A percentile compares a stretch with the other conserved stretches of the same genome.
Conservation (phyloP, 2,797 vertebrate species). For the Gallinago solitaria region DNA sequence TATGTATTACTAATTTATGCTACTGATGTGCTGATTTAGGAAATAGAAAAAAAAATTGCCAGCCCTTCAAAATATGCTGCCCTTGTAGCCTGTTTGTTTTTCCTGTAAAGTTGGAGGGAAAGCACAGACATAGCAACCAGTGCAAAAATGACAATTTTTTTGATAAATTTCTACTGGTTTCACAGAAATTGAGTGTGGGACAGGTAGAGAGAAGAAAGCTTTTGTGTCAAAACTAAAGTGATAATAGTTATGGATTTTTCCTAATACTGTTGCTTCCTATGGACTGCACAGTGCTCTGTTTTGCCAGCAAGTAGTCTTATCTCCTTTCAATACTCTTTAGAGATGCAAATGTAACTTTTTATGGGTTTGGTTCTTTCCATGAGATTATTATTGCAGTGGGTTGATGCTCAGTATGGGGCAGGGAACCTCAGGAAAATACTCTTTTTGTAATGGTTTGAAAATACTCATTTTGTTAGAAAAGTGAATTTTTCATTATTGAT, state of each 20-base stretch:
- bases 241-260: not conserved
- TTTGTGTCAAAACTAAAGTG: not conserved
- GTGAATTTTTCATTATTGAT: not conserved
- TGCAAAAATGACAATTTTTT: not conserved
- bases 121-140: not conserved
- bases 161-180: not conserved
- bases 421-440: constrained; percentile 11
- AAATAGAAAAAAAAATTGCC: not conserved
- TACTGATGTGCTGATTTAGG: not conserved
- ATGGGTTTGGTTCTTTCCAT: not conserved
- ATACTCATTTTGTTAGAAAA: not conserved
- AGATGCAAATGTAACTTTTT: not conserved
- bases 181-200: not conserved
- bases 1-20: not conserved
- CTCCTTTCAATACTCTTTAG: not conserved
- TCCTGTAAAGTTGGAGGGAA: not conserved
- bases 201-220: not conserved
- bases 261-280: not conserved
- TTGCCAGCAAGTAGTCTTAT: not conserved
- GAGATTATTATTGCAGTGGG: not conserved
- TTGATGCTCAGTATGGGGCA: not conserved
- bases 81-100: not conserved
- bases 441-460: not conserved
- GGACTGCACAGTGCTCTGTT: not conserved
- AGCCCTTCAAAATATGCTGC: not conserved